Evolutionary conservation across 1,140 invertebrate species (phyloP).

Genomic region (Sweltsa coloradensis): DNA sequence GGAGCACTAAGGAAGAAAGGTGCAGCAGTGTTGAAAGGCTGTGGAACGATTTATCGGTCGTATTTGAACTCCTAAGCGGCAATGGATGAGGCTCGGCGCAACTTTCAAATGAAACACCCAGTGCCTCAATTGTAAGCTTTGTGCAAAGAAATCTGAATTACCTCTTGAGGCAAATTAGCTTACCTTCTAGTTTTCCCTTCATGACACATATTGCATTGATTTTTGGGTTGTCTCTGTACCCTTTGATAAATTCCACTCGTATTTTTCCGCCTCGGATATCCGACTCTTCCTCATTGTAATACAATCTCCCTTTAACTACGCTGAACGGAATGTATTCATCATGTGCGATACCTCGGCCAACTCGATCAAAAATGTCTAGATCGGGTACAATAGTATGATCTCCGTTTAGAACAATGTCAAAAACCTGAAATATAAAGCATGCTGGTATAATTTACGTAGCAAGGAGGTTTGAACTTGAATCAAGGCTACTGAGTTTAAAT

Average conservation of each 20-base stretch:
- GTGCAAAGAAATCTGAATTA: too few relatives aligned
- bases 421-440: conserved; percentile 66
- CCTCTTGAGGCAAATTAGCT: too few relatives aligned
- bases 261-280: conserved; percentile 75
- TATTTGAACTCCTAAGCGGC: too few relatives aligned
- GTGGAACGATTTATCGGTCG: too few relatives aligned
- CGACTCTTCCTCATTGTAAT: conserved; percentile 72
- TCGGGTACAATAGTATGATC: conserved; percentile 85
- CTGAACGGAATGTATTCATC: conserved; percentile 85
- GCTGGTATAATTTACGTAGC: too few relatives aligned
- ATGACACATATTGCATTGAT: conserved; percentile 90
- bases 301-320: conserved; percentile 60
- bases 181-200: conserved; percentile 69
- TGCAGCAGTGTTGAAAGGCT: too few relatives aligned
- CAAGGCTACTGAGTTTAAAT: too few relatives aligned
- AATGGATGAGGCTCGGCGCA: too few relatives aligned
- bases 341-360: conserved; percentile 85
- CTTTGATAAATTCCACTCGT: conserved; percentile 86
- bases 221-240: conserved; percentile 91
- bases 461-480: too few relatives aligned
- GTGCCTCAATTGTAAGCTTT: too few relatives aligned
- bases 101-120: too few relatives aligned
- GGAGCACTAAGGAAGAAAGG: too few relatives aligned
- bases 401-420: conserved; percentile 88
- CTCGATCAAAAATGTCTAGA: conserved; percentile 85